Evolutionary conservation across 1,140 invertebrate species (phyloP), one percentile per base, ranked within the genome.

Genomic region (Bilobella aurantiaca): DNA sequence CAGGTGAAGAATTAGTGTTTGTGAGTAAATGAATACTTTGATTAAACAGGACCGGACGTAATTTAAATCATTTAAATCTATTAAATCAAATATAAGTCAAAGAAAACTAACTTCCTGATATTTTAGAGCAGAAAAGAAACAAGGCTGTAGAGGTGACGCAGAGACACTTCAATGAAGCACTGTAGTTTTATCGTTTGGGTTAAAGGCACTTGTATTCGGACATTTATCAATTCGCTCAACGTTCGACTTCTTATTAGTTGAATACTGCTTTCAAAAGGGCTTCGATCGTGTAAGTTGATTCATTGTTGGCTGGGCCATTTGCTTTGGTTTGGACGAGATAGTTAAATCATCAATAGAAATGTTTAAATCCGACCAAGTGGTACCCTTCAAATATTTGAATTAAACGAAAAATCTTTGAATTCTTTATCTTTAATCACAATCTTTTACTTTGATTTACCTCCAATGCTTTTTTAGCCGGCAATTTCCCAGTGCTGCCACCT

Each of bases 361-460:
- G 31, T 69, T 69, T 32, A 72, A 66, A 58, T 72, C 71, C 31
- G 62, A 64, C 71, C 71, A 72, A 5, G 71, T 72, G 30, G 71
- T 72, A 56, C 71, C 71, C 71, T 72, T 29, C n/a, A 59, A 62
- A 28, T 12, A 56, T 12, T 56, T 58, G 23, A 31, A 14, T 31
- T 30, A 5, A 28, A 12, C 8, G 14, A 58, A 28, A 14, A 53
- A 53, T 5, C 49, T 53, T 53, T 42, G 34, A 8, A 12, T 18
- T 12, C 34, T 53, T 8, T 5, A 53, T 53, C 25, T 53, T 23
- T 23, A 53, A 23, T 53, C 49, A 3, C 5, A 53, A 23, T 14
- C 5, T 53, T 53, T 53, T 23, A 53, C 12, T 3, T 23, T 42
- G 3, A 37, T 18, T 34, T 62, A 46, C 59, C 59, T 62, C 14